Percentiles rank a stretch among this genome's conserved stretches.
These are phyloP conservation scores for Palloptera scutellata DNA, from an alignment of 2,888 invertebrate genomes.

Conservation along the genomic window DNA sequence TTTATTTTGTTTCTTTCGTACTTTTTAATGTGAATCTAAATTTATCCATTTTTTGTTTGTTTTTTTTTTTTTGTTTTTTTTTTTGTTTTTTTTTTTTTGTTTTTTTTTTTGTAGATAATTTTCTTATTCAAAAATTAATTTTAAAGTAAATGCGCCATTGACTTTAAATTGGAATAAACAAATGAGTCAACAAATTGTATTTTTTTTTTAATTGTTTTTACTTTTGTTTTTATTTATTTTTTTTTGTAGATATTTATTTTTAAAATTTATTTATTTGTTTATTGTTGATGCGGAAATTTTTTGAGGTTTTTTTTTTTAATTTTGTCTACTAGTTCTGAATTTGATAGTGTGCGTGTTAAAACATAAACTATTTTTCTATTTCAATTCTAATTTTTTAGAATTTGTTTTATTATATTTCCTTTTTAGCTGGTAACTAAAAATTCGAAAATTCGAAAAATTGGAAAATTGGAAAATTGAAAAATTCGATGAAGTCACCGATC, in stretches of 20 bases:
- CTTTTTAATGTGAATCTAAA: neutral
- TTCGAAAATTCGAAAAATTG: too few species aligned
- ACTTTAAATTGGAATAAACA: neutral
- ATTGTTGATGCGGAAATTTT: neutral
- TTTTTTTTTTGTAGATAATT: neutral
- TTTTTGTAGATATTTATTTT: neutral
- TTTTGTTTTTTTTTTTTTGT: neutral
- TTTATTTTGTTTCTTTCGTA: neutral
- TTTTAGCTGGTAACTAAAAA: too few species aligned
- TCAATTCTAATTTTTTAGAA: conserved; percentile 2
- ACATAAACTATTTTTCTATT: too few species aligned
- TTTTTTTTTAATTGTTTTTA: neutral
- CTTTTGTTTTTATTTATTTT: too few species aligned
- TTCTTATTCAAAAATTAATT: neutral
- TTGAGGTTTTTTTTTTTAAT: neutral
- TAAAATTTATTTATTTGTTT: neutral
- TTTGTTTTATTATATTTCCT: neutral
- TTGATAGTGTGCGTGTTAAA: neutral
- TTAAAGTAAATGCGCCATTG: conserved; percentile 1
- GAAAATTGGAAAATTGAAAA: too few species aligned
- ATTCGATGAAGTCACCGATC: too few species aligned
- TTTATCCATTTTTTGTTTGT: neutral
- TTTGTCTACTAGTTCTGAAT: neutral
- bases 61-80: neutral
- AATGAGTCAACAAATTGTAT: conserved; percentile 1